Conservation (phyloP, 2,113 vertebrate genomes). For the Erythrocercus mccallii region DNA sequence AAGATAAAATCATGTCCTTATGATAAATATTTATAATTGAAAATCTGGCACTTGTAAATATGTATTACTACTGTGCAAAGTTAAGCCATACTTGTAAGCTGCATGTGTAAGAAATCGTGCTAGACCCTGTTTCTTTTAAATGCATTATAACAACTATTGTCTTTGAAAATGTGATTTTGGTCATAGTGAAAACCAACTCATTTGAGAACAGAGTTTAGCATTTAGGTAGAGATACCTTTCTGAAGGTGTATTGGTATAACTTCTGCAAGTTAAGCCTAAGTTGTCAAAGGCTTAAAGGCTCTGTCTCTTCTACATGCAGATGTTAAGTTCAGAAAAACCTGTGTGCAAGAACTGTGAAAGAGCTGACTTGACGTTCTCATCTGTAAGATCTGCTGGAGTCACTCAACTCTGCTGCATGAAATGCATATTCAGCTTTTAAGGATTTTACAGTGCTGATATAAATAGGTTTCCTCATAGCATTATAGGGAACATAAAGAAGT, state of each 20-base stretch:
- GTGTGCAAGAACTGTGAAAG: neutral
- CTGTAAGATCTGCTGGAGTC: neutral
- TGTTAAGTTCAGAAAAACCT: neutral
- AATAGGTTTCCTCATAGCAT: neutral
- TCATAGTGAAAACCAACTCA: neutral
- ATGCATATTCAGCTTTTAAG: neutral
- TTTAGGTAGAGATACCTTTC: neutral
- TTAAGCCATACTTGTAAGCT: constrained; percentile 20
- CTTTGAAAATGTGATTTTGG: neutral
- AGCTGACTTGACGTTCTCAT: neutral
- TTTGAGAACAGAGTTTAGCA: neutral
- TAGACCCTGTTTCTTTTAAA: neutral
- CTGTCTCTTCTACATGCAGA: neutral
- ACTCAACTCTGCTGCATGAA: neutral
- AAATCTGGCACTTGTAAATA: constrained; percentile 66
- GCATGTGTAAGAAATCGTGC: neutral
- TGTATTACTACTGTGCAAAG: constrained; percentile 1
- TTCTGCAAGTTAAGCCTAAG: neutral
- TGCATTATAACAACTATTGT: neutral
- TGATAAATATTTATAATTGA: constrained; percentile 79
- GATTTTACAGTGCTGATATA: neutral
- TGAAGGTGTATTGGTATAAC: neutral
- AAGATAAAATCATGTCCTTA: constrained; percentile 74
- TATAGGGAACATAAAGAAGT: neutral
- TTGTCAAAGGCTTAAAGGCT: neutral